Conservation (phyloP, 1,140 invertebrate species). For the Zaprionus nigranus region DNA sequence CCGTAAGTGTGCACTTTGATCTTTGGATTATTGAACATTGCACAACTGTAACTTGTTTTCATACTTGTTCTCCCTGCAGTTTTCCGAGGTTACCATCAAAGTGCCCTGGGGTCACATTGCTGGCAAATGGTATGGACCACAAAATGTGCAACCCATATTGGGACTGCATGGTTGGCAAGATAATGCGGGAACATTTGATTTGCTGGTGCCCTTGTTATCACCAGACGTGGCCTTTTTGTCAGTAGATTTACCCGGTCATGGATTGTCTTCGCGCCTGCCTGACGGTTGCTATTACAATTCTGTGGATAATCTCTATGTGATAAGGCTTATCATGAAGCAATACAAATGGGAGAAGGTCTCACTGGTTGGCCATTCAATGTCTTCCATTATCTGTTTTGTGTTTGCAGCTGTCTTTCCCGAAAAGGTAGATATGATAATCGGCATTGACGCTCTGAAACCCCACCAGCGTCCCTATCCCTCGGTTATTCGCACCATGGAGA, state of each 20-base stretch:
- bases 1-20: constrained; percentile 71
- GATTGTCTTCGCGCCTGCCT: constrained; percentile 88
- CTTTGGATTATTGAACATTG: constrained; percentile 10
- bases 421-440: constrained; percentile 87
- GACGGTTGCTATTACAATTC: constrained; percentile 87
- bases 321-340: constrained; percentile 88
- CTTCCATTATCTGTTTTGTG: constrained; percentile 86
- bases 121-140: constrained; percentile 90
- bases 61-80: constrained; percentile 50
- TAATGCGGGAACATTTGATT: constrained; percentile 90
- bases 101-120: constrained; percentile 92
- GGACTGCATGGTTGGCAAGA: constrained; percentile 92
- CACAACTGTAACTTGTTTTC: not conserved
- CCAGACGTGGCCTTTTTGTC: constrained; percentile 87
- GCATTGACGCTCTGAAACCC: constrained; percentile 87
- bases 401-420: constrained; percentile 87
- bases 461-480: constrained; percentile 81
- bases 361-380: constrained; percentile 89
- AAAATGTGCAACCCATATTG: constrained; percentile 87
- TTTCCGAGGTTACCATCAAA: constrained; percentile 90
- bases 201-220: constrained; percentile 87
- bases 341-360: constrained; percentile 90
- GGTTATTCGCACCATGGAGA: constrained; percentile 71
- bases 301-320: constrained; percentile 86
- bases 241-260: constrained; percentile 90